Conservation (phyloP, 2,113 vertebrate genomes). For the Pedionomus torquatus region DNA sequence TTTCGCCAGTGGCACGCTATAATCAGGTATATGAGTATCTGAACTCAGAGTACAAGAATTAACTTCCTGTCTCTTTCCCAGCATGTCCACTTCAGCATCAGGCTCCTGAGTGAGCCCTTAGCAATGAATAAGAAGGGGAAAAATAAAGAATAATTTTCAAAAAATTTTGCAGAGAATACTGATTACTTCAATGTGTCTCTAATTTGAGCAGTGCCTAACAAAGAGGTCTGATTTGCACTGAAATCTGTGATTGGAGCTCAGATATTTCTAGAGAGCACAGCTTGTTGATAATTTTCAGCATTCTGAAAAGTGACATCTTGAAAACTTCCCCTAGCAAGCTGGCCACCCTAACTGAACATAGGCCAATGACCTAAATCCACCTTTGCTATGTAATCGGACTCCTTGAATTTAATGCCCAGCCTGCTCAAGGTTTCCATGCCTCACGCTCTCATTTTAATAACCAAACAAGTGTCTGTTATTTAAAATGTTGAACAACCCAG, state of each 20-base stretch:
- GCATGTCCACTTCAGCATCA: background rate
- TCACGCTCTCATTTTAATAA: background rate
- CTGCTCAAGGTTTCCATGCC: background rate
- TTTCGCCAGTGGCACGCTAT: accelerated
- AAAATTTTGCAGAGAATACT: constrained; percentile 12
- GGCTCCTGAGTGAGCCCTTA: background rate
- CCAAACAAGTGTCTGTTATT: background rate
- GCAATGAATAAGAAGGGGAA: background rate
- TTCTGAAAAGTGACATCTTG: background rate
- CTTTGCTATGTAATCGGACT: background rate
- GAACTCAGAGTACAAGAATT: background rate
- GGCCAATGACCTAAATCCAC: background rate
- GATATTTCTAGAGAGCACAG: constrained; percentile 45
- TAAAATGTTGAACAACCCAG: background rate
- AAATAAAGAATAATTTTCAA: background rate
- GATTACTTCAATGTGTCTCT: constrained; percentile 44
- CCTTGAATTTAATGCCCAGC: background rate
- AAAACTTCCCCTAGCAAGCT: background rate
- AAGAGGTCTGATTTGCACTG: constrained; percentile 54
- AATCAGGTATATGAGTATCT: background rate
- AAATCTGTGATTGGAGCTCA: background rate
- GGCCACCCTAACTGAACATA: background rate
- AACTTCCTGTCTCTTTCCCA: background rate
- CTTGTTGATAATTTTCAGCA: constrained; percentile 36
- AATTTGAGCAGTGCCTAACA: constrained; percentile 48